These are phyloP conservation scores for Drosophila mimetica DNA, from an alignment of 2,888 invertebrate species.

Conservation along the genomic window DNA sequence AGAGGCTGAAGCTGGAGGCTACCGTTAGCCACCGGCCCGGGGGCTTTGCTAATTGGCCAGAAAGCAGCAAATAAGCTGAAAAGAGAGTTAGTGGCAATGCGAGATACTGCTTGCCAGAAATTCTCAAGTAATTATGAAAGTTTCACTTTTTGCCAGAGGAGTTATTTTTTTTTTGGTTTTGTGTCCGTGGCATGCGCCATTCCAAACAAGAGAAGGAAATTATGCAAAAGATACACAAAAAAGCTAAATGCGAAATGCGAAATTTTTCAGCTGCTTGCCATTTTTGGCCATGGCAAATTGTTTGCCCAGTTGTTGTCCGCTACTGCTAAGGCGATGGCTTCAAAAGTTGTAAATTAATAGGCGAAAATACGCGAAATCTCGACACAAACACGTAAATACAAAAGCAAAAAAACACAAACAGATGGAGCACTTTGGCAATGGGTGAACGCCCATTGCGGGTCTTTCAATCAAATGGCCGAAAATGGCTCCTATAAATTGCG, in stretches of 20 bases:
- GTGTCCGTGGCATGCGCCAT: slow-evolving; percentile 51
- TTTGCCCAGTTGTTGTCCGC: slow-evolving; percentile 42
- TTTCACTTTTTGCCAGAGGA: slow-evolving; percentile 65
- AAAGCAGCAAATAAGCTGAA: slow-evolving; percentile 52
- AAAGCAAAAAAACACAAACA: neutral
- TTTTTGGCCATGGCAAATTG: slow-evolving; percentile 63
- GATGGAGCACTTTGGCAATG: slow-evolving; percentile 45
- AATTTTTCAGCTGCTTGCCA: slow-evolving; percentile 61
- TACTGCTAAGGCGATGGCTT: slow-evolving; percentile 51
- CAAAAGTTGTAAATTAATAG: slow-evolving; percentile 77
- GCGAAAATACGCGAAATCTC: slow-evolving; percentile 70
- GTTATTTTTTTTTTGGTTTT: slow-evolving; percentile 5
- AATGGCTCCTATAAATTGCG: slow-evolving; percentile 74
- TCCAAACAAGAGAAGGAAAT: slow-evolving; percentile 54
- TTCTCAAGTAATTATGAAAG: slow-evolving; percentile 66
- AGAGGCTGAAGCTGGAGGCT: slow-evolving; percentile 20
- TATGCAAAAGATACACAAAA: slow-evolving; percentile 61
- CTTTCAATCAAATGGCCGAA: slow-evolving; percentile 75
- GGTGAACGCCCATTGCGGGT: slow-evolving; percentile 72
- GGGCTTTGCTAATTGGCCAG: slow-evolving; percentile 70
- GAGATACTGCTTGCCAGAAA: slow-evolving; percentile 54
- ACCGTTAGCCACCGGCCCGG: slow-evolving; percentile 64
- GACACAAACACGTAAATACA: slow-evolving; percentile 21
- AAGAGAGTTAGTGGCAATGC: slow-evolving; percentile 45
- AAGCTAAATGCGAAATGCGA: slow-evolving; percentile 44